Evolutionary conservation across 2,797 vertebrate species (phyloP).

Genomic region (Cossypha caffra): DNA sequence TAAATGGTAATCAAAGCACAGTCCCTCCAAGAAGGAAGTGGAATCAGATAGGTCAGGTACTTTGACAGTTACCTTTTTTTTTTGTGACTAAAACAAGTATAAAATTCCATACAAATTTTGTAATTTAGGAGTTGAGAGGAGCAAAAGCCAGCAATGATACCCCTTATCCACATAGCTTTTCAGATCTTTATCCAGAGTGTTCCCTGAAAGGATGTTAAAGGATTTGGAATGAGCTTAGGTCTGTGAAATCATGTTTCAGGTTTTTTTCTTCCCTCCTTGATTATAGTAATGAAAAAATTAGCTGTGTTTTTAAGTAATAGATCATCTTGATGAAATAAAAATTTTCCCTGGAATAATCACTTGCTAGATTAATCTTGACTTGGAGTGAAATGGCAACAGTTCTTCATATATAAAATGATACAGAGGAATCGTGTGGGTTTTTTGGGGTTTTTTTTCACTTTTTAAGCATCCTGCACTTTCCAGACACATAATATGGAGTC

Average conservation of each 20-base stretch:
- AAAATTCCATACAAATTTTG: not conserved
- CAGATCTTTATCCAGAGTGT: not conserved
- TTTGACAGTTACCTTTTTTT: not conserved
- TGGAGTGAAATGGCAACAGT: not conserved
- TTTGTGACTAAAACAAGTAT: not conserved
- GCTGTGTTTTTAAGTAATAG: not conserved
- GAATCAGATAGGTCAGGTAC: accelerated
- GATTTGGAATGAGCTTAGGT: not conserved
- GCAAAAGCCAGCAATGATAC: not conserved
- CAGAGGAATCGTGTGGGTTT: accelerated
- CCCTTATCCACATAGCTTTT: not conserved
- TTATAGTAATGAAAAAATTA: not conserved
- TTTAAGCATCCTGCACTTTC: not conserved
- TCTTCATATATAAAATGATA: not conserved
- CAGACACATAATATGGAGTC: not conserved
- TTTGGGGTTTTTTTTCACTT: not conserved
- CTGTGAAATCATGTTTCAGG: accelerated
- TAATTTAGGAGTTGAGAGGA: not conserved
- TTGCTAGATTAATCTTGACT: not conserved
- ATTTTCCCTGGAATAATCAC: not conserved
- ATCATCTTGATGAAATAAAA: not conserved
- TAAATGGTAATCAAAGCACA: not conserved
- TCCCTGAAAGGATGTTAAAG: not conserved
- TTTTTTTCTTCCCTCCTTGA: not conserved
- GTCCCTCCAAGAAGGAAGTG: not conserved